Percentiles rank a stretch among this genome's conserved stretches.
phyloP scores from a whole-genome alignment of 2,113 vertebrate species.

The Tetrax tetrax region DNA sequence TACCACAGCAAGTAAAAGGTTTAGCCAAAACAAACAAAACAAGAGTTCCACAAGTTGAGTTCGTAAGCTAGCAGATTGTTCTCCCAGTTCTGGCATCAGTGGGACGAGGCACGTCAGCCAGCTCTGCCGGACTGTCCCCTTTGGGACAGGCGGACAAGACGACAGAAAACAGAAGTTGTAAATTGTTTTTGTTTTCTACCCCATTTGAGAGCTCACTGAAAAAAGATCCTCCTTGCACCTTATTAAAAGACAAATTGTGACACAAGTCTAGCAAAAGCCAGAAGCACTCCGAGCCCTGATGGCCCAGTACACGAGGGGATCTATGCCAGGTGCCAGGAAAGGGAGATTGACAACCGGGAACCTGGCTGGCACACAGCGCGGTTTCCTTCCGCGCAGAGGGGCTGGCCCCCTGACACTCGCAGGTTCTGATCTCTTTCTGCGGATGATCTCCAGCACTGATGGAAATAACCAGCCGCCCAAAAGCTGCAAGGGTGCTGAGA shows the following conservation, averaged over 20 bases:
- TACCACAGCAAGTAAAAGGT: background rate
- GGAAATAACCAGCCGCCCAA: background rate
- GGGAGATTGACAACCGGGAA: background rate
- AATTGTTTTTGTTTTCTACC: background rate
- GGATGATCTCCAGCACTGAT: background rate
- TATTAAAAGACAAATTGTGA: background rate
- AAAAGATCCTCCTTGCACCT: background rate
- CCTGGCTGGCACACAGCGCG: background rate
- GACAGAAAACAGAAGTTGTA: background rate
- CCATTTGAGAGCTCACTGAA: background rate
- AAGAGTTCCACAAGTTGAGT: background rate
- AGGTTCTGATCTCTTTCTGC: background rate
- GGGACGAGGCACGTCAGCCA: background rate
- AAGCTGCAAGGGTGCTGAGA: background rate
- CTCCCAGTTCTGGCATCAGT: background rate
- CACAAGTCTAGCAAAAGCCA: background rate
- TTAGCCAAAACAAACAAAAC: background rate
- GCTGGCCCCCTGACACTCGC: background rate
- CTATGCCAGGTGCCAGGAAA: rapidly evolving
- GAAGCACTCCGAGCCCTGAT: rapidly evolving
- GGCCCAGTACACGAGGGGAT: rapidly evolving
- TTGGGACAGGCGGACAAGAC: background rate
- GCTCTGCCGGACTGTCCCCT: background rate
- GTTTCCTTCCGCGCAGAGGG: background rate
- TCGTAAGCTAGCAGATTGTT: background rate